These are phyloP conservation scores for Vidua chalybeata DNA, from an alignment of 2,113 vertebrate species.

Conservation along the genomic window DNA sequence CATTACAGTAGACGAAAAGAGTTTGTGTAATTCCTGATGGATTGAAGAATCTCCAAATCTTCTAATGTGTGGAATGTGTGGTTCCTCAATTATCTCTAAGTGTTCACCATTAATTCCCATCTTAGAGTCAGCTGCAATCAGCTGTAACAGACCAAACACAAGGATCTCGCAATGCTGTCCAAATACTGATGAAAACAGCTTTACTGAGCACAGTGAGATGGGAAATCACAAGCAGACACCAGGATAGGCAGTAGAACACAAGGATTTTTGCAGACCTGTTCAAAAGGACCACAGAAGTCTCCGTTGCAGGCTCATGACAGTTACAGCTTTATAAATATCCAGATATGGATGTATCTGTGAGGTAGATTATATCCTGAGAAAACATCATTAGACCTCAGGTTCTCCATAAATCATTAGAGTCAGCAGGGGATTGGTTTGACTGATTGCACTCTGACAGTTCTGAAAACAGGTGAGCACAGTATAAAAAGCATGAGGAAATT, in stretches of 20 bases:
- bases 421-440: not conserved
- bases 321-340: not conserved
- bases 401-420: not conserved
- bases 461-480: not conserved
- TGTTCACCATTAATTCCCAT: not conserved
- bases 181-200: not conserved
- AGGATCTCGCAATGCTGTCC: not conserved
- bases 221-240: not conserved
- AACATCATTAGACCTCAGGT: not conserved
- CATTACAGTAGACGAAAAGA: not conserved
- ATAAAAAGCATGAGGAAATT: not conserved
- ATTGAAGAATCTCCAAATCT: not conserved
- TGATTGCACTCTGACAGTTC: not conserved
- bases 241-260: not conserved
- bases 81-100: not conserved
- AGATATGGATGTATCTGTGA: not conserved
- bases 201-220: not conserved
- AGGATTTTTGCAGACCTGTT: not conserved
- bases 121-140: not conserved
- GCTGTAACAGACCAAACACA: not conserved
- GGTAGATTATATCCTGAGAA: not conserved
- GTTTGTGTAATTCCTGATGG: not conserved
- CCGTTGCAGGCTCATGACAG: not conserved
- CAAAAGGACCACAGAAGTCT: not conserved
- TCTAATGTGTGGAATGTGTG: not conserved